Percentiles rank a stretch among this genome's conserved stretches.
Evolutionary conservation across 2,888 invertebrate species (phyloP).

Genomic region (Dioctria linearis): DNA sequence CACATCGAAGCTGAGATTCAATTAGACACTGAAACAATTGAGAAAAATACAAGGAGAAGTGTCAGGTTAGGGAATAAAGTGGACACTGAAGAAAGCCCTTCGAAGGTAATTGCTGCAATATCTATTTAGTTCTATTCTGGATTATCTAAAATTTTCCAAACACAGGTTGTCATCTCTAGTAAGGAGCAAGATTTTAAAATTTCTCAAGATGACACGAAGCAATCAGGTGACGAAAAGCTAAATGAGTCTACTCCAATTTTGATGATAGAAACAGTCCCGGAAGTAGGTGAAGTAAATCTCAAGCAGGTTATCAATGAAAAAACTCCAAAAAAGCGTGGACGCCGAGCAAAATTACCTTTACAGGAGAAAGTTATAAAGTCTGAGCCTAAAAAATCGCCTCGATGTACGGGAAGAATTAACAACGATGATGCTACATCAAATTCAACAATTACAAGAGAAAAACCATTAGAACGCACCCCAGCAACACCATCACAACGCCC

Average conservation of each 20-base stretch:
- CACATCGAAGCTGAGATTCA: not conserved
- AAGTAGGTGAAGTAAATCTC: not conserved
- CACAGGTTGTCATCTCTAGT: not conserved
- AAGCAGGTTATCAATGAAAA: slow-evolving; percentile 60
- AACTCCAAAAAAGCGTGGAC: slow-evolving; percentile 69
- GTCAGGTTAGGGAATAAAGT: slow-evolving; percentile 32
- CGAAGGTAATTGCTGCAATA: slow-evolving; percentile 21
- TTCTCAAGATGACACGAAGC: not conserved
- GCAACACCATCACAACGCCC: slow-evolving; percentile 67
- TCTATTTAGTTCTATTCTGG: not conserved
- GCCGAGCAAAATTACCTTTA: slow-evolving; percentile 65
- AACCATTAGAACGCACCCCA: not conserved
- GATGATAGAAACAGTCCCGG: not conserved
- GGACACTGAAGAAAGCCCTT: slow-evolving; percentile 48
- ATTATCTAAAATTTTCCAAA: not conserved
- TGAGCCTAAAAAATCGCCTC: slow-evolving; percentile 64
- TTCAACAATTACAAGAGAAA: slow-evolving; percentile 61
- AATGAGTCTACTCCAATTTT: not conserved
- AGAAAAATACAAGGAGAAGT: slow-evolving; percentile 47
- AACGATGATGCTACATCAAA: not conserved
- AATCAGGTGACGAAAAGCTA: not conserved
- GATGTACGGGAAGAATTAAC: slow-evolving; percentile 74
- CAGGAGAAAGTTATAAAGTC: slow-evolving; percentile 48
- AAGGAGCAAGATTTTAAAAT: not conserved
- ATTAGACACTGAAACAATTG: not conserved